Evolutionary conservation across 92 coral and sea anemone species (phyloP), one percentile per base, ranked within the genome.

Genomic region (Blastomussa wellsi): DNA sequence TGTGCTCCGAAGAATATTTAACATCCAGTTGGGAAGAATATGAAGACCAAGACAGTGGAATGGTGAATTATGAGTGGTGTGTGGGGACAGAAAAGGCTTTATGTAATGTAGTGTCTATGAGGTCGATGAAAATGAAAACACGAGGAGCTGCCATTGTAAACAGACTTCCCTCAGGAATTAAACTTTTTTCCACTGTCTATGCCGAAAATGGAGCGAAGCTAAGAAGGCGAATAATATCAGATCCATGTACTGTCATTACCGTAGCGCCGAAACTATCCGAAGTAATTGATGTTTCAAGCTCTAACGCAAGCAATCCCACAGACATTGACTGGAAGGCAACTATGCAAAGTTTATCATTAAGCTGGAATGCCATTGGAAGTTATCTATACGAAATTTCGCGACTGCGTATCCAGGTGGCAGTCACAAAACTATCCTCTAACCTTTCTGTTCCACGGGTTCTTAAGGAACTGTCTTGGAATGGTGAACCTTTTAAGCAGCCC

Each of bases 291-390:
- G 32, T 66, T 26, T 24, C 72, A 65, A 65, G 75, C 19, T 37
- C 32, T 14, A 65, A 48, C 4, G 77, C 72, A 29, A 86, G 86
- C 22, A 87, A 86, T 59, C 14, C 38, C 36, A 66, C 89, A 24
- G 97, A 95, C 72, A 89, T 92, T 7, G 98, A 95, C 79, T 95
- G 95, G 93, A 89, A 86, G 87, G 92, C 95, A 12, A 90, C 82
- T 39, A 82, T 67, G 77, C 77, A 92, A 76, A 73, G 82, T 19
- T 68, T 92, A 39, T 72, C 89, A 24, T 42, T 92, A 35, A 77
- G 91, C 14, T 92, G 95, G 95, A 66, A 81, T 24, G 68, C 81
- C 55, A 75, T 83, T 17, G 87, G 84, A 51, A 79, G 73, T 7
- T 84, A 87, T 32, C 71, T 77, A 52, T 52, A 89, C 41, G 89